A percentile compares a stretch with the other conserved stretches of the same genome.
These are phyloP conservation scores for Gephyroberyx darwinii DNA, from an alignment of 2,797 vertebrate genomes.

Conservation along the genomic window DNA sequence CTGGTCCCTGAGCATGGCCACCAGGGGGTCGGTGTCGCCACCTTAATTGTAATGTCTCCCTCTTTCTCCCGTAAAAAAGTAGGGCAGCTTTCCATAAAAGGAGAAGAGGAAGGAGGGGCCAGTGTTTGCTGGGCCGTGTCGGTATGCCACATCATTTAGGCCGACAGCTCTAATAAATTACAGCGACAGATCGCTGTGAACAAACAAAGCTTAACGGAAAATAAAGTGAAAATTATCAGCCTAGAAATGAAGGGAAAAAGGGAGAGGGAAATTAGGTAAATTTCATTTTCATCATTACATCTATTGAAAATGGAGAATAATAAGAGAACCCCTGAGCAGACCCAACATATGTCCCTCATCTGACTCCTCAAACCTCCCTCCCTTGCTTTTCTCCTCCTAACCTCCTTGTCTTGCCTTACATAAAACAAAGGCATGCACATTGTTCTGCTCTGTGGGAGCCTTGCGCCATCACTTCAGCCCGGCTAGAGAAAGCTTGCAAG, in stretches of 20 bases:
- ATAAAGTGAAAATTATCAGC: slow-evolving; percentile 79
- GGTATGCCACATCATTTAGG: slow-evolving; percentile 77
- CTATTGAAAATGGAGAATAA: slow-evolving; percentile 69
- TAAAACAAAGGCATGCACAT: slow-evolving; percentile 36
- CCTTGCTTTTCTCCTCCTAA: slow-evolving; percentile 28
- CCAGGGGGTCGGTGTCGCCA: slow-evolving; percentile 74
- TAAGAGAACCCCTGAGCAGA: slow-evolving; percentile 57
- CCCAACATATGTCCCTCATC: slow-evolving; percentile 46
- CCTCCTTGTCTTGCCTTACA: slow-evolving; percentile 52
- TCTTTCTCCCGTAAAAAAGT: slow-evolving; percentile 70
- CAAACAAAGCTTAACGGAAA: slow-evolving; percentile 81
- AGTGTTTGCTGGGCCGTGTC: slow-evolving; percentile 66
- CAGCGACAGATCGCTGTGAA: slow-evolving; percentile 78
- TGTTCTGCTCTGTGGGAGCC: slow-evolving; percentile 66
- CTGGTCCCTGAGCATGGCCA: slow-evolving; percentile 75
- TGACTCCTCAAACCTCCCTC: slow-evolving; percentile 29
- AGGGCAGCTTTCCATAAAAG: slow-evolving; percentile 78
- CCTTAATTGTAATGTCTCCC: slow-evolving; percentile 76
- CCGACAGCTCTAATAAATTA: slow-evolving; percentile 81
- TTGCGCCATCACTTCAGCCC: slow-evolving; percentile 68
- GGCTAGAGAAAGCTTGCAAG: slow-evolving; percentile 78
- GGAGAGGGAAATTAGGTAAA: slow-evolving; percentile 63
- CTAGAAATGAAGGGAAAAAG: slow-evolving; percentile 61
- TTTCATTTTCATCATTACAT: slow-evolving; percentile 67
- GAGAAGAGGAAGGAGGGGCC: slow-evolving; percentile 38